Percentiles rank a stretch among this genome's conserved stretches.
Conservation (phyloP, 2,888 invertebrate species). For the Dioctria rufipes region DNA sequence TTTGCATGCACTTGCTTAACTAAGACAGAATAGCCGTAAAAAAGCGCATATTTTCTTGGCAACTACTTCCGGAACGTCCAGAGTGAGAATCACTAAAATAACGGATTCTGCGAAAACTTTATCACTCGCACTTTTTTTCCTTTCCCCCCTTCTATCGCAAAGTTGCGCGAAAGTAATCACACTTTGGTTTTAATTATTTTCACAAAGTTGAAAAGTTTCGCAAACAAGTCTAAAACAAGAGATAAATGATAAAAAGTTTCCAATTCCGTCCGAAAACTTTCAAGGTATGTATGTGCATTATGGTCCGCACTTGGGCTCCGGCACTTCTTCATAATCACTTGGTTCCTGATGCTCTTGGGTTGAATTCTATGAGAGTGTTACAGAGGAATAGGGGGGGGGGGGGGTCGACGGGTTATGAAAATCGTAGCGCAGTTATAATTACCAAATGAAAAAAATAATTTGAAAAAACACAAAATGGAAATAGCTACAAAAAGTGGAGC, state of each 20-base stretch:
- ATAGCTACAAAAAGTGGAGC: conserved; percentile 34
- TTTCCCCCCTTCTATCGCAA: not conserved
- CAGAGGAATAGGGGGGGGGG: no score
- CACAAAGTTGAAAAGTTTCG: conserved; percentile 40
- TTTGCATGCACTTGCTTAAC: conserved; percentile 29
- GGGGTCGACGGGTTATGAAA: no score
- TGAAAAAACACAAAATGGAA: not conserved
- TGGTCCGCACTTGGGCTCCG: not conserved
- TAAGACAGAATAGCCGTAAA: conserved; percentile 16
- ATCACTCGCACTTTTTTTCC: conserved; percentile 17
- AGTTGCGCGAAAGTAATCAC: conserved; percentile 42
- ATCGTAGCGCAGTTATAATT: conserved; percentile 28
- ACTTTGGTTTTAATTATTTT: conserved; percentile 47
- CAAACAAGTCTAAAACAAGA: conserved; percentile 39
- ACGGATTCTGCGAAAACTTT: conserved; percentile 17
- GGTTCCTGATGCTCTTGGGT: no score
- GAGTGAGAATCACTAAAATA: not conserved
- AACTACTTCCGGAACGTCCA: conserved; percentile 17
- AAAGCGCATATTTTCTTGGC: conserved; percentile 21
- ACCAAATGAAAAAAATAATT: conserved; percentile 25
- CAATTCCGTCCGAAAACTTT: conserved; percentile 24
- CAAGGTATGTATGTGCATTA: conserved; percentile 28
- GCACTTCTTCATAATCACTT: conserved; percentile 4
- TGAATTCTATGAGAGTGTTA: no score
- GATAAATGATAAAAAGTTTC: conserved; percentile 46